Base-by-base conservation (phyloP, 2,888 invertebrate genomes). In the Artemia sinica region DNA sequence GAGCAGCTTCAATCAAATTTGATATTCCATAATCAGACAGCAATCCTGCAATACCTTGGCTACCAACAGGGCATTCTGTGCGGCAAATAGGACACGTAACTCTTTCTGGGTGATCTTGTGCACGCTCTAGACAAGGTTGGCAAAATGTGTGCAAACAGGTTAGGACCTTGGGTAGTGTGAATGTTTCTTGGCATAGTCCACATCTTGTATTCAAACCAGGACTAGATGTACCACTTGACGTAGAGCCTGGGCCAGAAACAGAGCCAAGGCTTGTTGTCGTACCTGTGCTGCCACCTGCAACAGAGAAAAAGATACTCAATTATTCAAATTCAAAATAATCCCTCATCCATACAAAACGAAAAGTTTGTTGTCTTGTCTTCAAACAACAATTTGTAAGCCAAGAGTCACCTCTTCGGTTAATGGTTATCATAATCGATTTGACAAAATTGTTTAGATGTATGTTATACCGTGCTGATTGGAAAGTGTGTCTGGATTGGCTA, bases 111-210 rank as follows among this genome's bases (percentile, higher is more conserved):
- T 83, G 82, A 50, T 84, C 84, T 76, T 83, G 83, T 75, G 82
- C 84, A 69, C 71, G 70, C 68, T 75, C 89, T 76, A 89, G 81
- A 79, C 91, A 91, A 74, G 82, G 81, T 77, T 86, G 85, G 81
- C 91, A 91, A 79, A 89, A 88, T 14, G 87, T 87, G 80, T 91
- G 91, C 77, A 86, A 86, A 81, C 89, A 89, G 77, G 86, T 83
- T 74, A 88, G 81, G 74, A 88, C 85, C 66, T 70, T 70, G 50
- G 70, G 70, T 49, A 70, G 66, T 49, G 70, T 66, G 52, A 68
- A 70, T 3, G 70, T 65, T 12, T 70, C 70, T 12, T 66, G 52
- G 48, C 70, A 70, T 49, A 70, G 66, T 8, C 68, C 70, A 66
- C 70, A 70, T 49, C 68, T 68, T 50, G 70, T 70, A 28, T 67